A percentile compares a stretch with the other conserved stretches of the same genome.
Evolutionary conservation across 1,140 invertebrate species (phyloP).

Genomic region (Penaeus chinensis): DNA sequence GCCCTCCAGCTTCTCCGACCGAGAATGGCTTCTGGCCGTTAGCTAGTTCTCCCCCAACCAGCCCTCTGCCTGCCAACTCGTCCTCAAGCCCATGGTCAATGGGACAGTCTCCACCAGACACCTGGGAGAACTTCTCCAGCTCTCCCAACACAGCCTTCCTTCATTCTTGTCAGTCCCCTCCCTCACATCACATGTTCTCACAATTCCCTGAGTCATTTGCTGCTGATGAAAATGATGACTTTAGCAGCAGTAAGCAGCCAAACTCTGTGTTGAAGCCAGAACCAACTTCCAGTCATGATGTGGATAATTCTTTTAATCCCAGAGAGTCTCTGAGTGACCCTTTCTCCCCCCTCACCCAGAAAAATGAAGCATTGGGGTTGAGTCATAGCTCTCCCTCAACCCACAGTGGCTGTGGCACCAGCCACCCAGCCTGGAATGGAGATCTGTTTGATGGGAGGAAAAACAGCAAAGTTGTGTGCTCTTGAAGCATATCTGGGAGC

Average conservation of each 20-base stretch:
- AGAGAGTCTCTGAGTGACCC: no score
- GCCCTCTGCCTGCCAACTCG: conserved; percentile 15
- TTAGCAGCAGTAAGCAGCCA: neutral
- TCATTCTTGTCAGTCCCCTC: conserved; percentile 49
- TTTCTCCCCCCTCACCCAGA: neutral
- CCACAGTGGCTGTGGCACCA: conserved; percentile 2
- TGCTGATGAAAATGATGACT: neutral
- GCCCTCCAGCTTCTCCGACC: conserved; percentile 51
- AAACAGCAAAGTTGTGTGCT: neutral
- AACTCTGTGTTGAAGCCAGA: neutral
- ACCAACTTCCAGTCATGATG: no score
- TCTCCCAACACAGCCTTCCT: conserved; percentile 51
- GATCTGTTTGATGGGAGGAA: neutral
- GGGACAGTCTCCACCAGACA: conserved; percentile 36
- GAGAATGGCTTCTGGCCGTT: conserved; percentile 51
- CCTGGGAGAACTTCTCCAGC: conserved; percentile 17
- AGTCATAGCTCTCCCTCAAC: neutral
- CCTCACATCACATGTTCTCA: no score
- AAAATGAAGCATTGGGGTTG: neutral
- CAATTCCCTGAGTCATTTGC: no score
- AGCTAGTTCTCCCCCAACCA: conserved; percentile 33
- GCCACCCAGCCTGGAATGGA: neutral
- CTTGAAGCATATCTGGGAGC: neutral
- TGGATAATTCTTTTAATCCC: no score
- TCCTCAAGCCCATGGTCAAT: conserved; percentile 38